Evolutionary conservation across 2,113 vertebrate species (phyloP).

Genomic region (Laterallus jamaicensis): DNA sequence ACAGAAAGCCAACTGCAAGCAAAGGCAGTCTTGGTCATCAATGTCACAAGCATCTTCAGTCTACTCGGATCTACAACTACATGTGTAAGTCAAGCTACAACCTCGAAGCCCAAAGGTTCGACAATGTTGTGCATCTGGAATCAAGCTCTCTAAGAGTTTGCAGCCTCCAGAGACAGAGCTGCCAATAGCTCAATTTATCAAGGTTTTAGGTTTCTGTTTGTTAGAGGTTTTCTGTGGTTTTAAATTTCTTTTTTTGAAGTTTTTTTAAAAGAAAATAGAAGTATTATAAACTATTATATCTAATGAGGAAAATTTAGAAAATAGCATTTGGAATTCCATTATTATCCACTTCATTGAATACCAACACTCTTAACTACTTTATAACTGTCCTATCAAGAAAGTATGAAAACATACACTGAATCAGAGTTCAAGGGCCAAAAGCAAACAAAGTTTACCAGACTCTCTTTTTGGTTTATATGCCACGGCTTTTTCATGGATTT

Average conservation of each 20-base stretch:
- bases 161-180: background rate
- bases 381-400: background rate
- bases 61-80: background rate
- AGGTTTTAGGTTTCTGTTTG: background rate
- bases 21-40: background rate
- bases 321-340: background rate
- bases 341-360: background rate
- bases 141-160: background rate
- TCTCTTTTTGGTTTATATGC: background rate
- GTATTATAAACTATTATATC: background rate
- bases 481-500: background rate
- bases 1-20: background rate
- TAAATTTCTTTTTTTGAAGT: background rate
- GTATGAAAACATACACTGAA: background rate
- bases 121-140: background rate
- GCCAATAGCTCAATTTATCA: background rate
- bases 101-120: background rate
- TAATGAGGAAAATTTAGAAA: background rate
- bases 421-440: background rate
- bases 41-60: background rate
- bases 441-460: background rate
- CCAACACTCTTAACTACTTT: background rate
- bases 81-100: background rate
- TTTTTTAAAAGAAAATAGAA: background rate
- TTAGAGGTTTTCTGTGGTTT: background rate